phyloP scores from a whole-genome alignment of 2,113 vertebrate genomes.

The Gasterosteus nipponicus region DNA sequence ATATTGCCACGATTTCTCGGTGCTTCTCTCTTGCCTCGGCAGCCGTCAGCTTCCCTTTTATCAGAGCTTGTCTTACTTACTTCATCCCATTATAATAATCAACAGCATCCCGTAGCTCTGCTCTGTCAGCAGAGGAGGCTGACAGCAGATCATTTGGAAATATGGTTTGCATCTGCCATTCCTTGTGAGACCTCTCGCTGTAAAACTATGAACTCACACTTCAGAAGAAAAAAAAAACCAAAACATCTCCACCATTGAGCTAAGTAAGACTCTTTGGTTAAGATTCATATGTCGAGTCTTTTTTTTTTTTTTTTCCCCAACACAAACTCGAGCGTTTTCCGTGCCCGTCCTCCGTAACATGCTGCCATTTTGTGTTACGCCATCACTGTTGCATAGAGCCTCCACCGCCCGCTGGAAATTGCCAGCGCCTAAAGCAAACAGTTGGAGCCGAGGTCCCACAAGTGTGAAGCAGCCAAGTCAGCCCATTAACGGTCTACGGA shows the following conservation, averaged over 20 bases:
- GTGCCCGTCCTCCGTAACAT: constrained; percentile 41
- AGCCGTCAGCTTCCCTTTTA: constrained; percentile 62
- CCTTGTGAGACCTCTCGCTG: constrained; percentile 10
- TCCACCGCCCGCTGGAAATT: constrained; percentile 62
- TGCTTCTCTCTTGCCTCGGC: constrained; percentile 47
- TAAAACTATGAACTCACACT: constrained; percentile 16
- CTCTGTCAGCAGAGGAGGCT: constrained; percentile 51
- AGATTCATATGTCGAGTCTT: constrained; percentile 7
- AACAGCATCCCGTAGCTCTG: constrained; percentile 58
- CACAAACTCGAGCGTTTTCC: constrained; percentile 36
- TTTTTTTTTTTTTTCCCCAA: constrained; percentile 7
- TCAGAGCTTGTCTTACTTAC: constrained; percentile 64
- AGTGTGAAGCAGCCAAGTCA: constrained; percentile 66
- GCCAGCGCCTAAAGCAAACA: constrained; percentile 75
- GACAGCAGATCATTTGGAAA: constrained; percentile 30
- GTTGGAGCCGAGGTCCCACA: constrained; percentile 63
- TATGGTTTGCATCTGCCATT: constrained; percentile 21
- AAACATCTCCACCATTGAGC: constrained; percentile 17
- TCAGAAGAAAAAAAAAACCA: constrained; percentile 28
- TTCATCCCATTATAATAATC: constrained; percentile 75
- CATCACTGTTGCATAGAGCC: constrained; percentile 60
- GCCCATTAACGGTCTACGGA: constrained; percentile 73
- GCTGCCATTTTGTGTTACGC: constrained; percentile 69
- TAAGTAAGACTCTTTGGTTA: constrained; percentile 20
- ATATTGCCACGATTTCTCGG: constrained; percentile 59